These are phyloP conservation scores for Petrolisthes cinctipes DNA, from an alignment of 2,888 invertebrate genomes.

Conservation along the genomic window DNA sequence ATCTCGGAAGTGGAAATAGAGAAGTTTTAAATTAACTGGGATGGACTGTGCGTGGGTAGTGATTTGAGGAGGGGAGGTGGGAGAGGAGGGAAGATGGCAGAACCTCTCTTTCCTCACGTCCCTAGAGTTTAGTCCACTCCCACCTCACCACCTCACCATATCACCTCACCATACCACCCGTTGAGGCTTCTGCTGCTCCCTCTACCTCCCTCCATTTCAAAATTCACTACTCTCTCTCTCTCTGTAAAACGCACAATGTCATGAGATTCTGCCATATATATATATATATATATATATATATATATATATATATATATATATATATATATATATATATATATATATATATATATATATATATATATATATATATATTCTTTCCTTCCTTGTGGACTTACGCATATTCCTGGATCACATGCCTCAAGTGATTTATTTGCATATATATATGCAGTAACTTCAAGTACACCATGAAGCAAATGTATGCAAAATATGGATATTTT, in stretches of 20 bases:
- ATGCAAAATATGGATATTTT: too few species aligned
- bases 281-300: background rate
- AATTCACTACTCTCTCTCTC: background rate
- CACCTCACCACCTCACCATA: background rate
- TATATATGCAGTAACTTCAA: too few species aligned
- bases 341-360: too few species aligned
- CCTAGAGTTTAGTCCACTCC: background rate
- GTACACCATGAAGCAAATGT: too few species aligned
- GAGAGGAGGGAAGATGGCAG: constrained; percentile 15
- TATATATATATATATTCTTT: too few species aligned
- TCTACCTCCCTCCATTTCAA: background rate
- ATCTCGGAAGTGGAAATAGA: too few species aligned
- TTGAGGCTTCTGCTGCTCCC: too few species aligned
- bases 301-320: background rate
- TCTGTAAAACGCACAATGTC: background rate
- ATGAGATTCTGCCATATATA: background rate
- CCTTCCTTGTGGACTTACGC: too few species aligned
- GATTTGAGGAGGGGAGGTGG: background rate
- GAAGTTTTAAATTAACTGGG: too few species aligned
- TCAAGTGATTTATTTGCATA: too few species aligned
- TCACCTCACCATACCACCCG: background rate
- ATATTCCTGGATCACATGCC: too few species aligned
- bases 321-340: background rate
- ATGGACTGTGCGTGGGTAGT: background rate
- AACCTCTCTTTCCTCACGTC: constrained; percentile 11